Evolutionary conservation across 2,797 vertebrate species (phyloP), one percentile per base, ranked within the genome.

Genomic region (Scleropages formosus): DNA sequence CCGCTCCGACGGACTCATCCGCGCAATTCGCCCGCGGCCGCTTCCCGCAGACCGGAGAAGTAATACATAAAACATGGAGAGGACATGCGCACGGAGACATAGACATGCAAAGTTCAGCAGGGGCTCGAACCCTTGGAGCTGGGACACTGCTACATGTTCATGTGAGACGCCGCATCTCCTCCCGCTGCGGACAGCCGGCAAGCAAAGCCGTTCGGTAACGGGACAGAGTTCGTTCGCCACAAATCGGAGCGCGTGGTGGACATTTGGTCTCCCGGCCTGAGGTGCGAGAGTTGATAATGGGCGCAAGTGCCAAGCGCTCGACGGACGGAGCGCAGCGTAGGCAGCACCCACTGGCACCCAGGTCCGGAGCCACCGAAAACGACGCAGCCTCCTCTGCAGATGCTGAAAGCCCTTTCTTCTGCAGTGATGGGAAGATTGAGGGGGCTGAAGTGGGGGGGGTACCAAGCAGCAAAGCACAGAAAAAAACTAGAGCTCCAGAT

Each of bases 41-140:
- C 72, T 72, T 61, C 77, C 74, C 78, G 78, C 75, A 82, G 74
- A 82, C 78, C 56, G 69, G 82, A 78, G 81, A 79, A 87, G 83
- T 84, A 80, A 87, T 88, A 80, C 78, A 71, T 76, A 81, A 83
- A 80, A 79, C 84, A 84, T 83, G 84, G 82, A 80, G 84, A 90
- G n/a, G n/a, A n/a, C n/a, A n/a, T n/a, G n/a, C n/a, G n/a, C n/a
- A n/a, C n/a, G n/a, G n/a, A n/a, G n/a, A n/a, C n/a, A n/a, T n/a
- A n/a, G n/a, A n/a, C n/a, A n/a, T n/a, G n/a, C n/a, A n/a, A n/a
- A n/a, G n/a, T 82, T 81, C 69, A 79, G 31, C n/a, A 83, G 81
- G 78, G 84, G 75, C 77, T 53, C 63, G 61, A 61, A 75, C 79
- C 75, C 83, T 78, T 81, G 31, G 26, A 0, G 26, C n/a, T n/a